Evolutionary conservation across 2,113 vertebrate species (phyloP), one percentile per base, ranked within the genome.

Genomic region (Myiozetetes cayanensis): DNA sequence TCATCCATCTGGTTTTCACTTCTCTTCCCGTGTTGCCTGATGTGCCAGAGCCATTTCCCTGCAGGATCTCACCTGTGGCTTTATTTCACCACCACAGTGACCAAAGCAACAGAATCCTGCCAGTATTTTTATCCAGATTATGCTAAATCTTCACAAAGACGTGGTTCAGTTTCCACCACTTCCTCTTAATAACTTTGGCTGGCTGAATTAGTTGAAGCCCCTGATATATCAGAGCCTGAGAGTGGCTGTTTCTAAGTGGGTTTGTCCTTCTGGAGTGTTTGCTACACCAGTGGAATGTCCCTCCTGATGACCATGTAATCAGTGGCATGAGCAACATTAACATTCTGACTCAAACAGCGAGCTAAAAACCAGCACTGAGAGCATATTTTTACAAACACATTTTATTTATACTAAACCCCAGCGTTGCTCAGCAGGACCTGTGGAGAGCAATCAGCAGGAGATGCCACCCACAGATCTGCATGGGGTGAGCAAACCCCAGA

Each of bases 401-500:
- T 62, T 43, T 2, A 37, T 77, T 90, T 44, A 37, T 28, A 4
- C 49, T 30, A 47, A 24, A 41, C 19, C 47, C 10, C n/a, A 24
- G 65, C 28, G 6, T 20, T 70, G 65, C 65, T 41, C 23, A 35
- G 56, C 90, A 94, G 72, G 87, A 79, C 89, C 53, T 39, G 87
- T 7, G 10, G 47, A 81, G 88, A 78, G 20, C 4, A 10, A 88
- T 77, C 85, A 19, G 58, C 35, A n/a, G 41, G 89, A 94, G 93
- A 92, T 97, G 90, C 93, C 92, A 92, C 96, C 93, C 96, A 97
- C 96, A 89, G 93, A 93, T 84, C 79, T 81, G 76, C 76, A 88
- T 7, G 77, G 92, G 53, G 61, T 52, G 79, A 94, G 90, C 94
- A 90, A 90, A 74, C 47, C 96, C 95, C 91, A 67, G 94, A 86